phyloP scores from a whole-genome alignment of 1,140 invertebrate genomes.

The Maniola jurtina region DNA sequence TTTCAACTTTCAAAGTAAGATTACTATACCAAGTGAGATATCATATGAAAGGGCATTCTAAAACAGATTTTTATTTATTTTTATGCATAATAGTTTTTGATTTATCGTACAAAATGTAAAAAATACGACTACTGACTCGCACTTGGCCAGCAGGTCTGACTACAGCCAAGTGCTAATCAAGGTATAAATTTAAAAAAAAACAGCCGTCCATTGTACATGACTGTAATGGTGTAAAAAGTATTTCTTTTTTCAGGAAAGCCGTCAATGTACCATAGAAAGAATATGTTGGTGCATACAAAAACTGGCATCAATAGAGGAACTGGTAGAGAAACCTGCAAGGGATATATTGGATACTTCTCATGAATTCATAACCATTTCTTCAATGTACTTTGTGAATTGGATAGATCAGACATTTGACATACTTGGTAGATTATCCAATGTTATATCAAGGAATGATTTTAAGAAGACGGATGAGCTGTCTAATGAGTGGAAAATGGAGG shows the following conservation, averaged over 20 bases:
- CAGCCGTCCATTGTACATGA: background rate
- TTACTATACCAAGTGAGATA: no score
- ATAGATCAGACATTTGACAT: constrained; percentile 71
- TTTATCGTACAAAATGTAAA: no score
- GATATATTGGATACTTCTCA: constrained; percentile 25
- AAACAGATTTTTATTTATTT: no score
- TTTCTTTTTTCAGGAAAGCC: constrained; percentile 54
- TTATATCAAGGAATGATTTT: constrained; percentile 53
- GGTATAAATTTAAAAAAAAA: no score
- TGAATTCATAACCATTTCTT: constrained; percentile 45
- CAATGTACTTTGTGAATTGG: constrained; percentile 74
- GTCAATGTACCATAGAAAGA: constrained; percentile 56
- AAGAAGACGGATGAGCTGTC: constrained; percentile 40
- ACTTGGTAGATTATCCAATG: constrained; percentile 50
- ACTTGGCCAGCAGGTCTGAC: no score
- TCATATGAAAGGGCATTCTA: no score
- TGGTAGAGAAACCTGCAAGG: constrained; percentile 6
- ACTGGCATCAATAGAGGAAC: constrained; percentile 46
- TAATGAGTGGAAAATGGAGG: constrained; percentile 51
- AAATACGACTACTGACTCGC: no score
- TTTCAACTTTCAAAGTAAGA: no score
- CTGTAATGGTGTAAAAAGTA: background rate
- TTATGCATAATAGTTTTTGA: no score
- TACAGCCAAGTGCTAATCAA: no score
- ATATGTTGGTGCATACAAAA: constrained; percentile 60